Evolutionary conservation across 2,113 vertebrate genomes (phyloP).

Genomic region (Zosterops lateralis): DNA sequence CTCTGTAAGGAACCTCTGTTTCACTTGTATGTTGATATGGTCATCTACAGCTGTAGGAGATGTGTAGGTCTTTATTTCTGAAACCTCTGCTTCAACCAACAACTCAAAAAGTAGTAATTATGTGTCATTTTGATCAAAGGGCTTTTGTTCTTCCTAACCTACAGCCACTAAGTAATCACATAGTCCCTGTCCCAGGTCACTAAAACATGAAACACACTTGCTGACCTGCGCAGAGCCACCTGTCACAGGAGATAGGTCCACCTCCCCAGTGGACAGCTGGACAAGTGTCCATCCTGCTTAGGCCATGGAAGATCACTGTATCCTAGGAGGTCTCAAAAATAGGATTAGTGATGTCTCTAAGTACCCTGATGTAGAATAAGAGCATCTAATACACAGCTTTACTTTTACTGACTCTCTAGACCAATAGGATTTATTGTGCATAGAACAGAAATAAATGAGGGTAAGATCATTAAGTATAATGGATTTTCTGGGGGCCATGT

Average conservation of each 20-base stretch:
- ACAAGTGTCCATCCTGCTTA: background rate
- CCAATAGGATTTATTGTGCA: background rate
- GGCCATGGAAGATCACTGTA: background rate
- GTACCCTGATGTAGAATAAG: constrained; percentile 1
- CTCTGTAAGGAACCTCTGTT: background rate
- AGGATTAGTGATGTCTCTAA: background rate
- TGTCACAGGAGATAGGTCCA: background rate
- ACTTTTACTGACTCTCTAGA: background rate
- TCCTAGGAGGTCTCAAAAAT: background rate
- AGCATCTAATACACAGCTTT: constrained; percentile 37
- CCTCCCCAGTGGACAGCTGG: background rate
- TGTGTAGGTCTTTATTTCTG: background rate
- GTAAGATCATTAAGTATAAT: background rate
- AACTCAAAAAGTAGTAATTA: background rate
- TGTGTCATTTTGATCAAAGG: background rate
- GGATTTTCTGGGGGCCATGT: background rate
- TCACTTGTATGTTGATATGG: background rate
- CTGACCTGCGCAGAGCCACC: background rate
- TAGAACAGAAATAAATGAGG: constrained; percentile 18
- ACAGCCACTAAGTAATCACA: background rate
- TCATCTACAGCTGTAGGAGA: background rate
- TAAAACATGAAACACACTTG: background rate
- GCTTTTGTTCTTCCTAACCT: constrained; percentile 4
- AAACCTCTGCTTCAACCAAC: background rate
- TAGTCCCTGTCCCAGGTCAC: background rate